These are phyloP conservation scores for Narcine bancroftii DNA, from an alignment of 2,113 vertebrate species.

Conservation along the genomic window DNA sequence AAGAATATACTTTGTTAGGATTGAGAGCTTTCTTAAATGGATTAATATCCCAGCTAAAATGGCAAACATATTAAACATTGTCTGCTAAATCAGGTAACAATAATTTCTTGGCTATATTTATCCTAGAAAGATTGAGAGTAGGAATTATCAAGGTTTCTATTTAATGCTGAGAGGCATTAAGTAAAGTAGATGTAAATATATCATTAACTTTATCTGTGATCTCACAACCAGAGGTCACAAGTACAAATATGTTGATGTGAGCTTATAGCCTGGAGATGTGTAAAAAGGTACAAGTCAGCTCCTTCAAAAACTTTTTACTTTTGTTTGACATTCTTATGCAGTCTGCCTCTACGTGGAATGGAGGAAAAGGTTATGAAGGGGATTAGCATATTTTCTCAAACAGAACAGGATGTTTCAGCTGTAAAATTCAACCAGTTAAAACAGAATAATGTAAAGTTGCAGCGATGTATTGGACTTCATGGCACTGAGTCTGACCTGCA, in stretches of 20 bases:
- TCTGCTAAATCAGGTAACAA: not conserved
- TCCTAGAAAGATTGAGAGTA: conserved; percentile 13
- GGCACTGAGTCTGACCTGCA: too few species aligned
- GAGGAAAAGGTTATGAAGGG: not conserved
- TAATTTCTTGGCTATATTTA: conserved; percentile 17
- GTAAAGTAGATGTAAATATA: conserved; percentile 19
- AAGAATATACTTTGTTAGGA: not conserved
- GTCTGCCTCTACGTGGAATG: not conserved
- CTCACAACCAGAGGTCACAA: conserved; percentile 6
- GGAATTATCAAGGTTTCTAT: conserved; percentile 18
- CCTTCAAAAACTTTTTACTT: not conserved
- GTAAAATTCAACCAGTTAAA: not conserved
- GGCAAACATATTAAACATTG: not conserved
- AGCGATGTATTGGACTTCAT: not conserved
- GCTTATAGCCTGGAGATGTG: not conserved
- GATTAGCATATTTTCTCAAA: not conserved
- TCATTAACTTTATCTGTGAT: conserved; percentile 15
- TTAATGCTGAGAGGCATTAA: conserved; percentile 22
- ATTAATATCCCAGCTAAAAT: not conserved
- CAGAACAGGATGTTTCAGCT: not conserved
- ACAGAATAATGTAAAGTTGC: not conserved
- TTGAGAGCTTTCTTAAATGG: not conserved
- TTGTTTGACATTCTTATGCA: not conserved
- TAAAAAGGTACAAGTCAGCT: not conserved
- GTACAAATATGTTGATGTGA: conserved; percentile 16